Conservation (phyloP, 2,888 invertebrate genomes). For the Limnephilus auricula region DNA sequence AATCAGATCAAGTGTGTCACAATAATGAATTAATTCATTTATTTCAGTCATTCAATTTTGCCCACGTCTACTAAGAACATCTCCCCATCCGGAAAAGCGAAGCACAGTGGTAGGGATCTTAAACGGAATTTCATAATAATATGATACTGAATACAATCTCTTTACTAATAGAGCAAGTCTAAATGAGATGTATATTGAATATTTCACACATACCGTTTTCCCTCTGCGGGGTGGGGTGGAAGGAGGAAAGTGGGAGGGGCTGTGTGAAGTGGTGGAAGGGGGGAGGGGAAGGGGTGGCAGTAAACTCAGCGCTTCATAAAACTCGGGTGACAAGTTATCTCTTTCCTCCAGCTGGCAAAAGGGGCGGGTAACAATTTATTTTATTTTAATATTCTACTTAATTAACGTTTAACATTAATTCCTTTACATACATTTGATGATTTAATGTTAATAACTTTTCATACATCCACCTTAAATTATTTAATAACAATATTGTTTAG, state of each 20-base stretch:
- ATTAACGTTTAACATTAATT: background rate
- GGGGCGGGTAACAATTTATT: background rate
- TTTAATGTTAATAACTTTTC: too few relatives aligned
- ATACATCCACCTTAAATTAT: too few relatives aligned
- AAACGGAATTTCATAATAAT: background rate
- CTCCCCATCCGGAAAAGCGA: too few relatives aligned
- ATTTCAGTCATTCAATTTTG: too few relatives aligned
- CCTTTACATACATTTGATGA: too few relatives aligned
- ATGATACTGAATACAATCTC: background rate
- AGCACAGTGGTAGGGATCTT: background rate
- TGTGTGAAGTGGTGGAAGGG: too few relatives aligned
- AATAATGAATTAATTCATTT: too few relatives aligned
- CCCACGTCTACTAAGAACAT: too few relatives aligned
- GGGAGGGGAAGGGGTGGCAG: background rate
- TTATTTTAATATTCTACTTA: background rate
- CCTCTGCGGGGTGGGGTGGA: background rate
- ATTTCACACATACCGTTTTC: background rate
- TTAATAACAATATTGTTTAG: too few relatives aligned
- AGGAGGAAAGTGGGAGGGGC: background rate
- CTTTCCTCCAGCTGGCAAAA: background rate
- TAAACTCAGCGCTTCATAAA: slow-evolving; percentile 37
- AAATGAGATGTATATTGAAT: background rate
- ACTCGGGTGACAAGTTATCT: slow-evolving; percentile 42
- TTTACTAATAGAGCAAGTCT: background rate
- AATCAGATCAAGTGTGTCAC: too few relatives aligned